A percentile compares a stretch with the other conserved stretches of the same genome.
phyloP scores from a whole-genome alignment of 1,140 invertebrate genomes.

The Pygmarrhopalites habei region DNA sequence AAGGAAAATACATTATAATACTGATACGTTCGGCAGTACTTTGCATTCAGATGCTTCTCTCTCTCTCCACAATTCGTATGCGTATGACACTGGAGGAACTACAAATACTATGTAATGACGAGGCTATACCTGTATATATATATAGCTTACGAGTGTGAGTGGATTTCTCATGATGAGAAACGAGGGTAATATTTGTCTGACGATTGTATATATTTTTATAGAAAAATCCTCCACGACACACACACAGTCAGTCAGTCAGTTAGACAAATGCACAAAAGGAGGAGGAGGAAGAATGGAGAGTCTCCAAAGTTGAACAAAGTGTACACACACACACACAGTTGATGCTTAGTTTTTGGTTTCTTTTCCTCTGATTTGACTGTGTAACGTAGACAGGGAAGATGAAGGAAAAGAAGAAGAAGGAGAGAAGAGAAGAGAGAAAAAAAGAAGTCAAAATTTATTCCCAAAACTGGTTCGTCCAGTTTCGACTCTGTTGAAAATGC shows the following conservation, averaged over 20 bases:
- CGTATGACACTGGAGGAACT: no score
- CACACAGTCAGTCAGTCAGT: no score
- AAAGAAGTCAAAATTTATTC: slow-evolving; percentile 39
- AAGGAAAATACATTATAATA: no score
- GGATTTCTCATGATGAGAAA: slow-evolving; percentile 4
- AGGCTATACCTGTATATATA: no score
- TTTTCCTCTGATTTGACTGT: neutral
- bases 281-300: neutral
- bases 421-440: slow-evolving; percentile 8
- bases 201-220: no score
- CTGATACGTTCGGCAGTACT: slow-evolving; percentile 1
- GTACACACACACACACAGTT: no score
- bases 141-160: no score
- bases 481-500: slow-evolving; percentile 27
- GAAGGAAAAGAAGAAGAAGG: slow-evolving; percentile 2
- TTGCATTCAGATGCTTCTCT: slow-evolving; percentile 1
- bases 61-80: no score
- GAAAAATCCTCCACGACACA: no score
- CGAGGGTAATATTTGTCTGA: slow-evolving; percentile 1
- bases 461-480: slow-evolving; percentile 39
- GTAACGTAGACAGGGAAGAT: neutral
- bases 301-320: neutral
- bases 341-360: neutral
- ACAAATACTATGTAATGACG: no score
- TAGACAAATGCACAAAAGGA: no score